Conservation (phyloP, 2,888 invertebrate species). For the Blomia tropicalis region DNA sequence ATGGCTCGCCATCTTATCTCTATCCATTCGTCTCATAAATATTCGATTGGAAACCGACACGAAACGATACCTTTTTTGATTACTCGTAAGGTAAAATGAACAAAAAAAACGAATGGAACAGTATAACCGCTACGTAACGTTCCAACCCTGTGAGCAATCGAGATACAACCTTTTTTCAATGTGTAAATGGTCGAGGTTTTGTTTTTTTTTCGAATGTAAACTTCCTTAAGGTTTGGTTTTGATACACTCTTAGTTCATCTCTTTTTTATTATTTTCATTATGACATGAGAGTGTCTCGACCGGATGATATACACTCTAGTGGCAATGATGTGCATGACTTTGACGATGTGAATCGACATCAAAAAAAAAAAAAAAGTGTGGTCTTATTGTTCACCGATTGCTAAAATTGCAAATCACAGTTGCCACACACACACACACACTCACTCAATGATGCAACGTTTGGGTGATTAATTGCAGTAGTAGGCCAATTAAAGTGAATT, state of each 20-base stretch:
- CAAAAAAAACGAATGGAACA: no score
- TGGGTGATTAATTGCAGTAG: constrained; percentile 3
- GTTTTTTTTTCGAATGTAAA: neutral
- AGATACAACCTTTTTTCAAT: neutral
- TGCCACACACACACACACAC: neutral
- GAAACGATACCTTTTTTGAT: neutral
- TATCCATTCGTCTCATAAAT: neutral
- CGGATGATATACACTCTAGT: neutral
- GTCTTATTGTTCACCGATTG: neutral
- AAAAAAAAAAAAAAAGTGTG: no score
- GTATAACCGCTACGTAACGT: neutral
- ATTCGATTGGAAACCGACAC: neutral
- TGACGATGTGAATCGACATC: no score
- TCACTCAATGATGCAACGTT: neutral
- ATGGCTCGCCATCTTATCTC: neutral
- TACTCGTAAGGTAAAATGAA: no score
- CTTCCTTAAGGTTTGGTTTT: constrained; percentile 8
- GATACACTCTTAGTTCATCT: no score
- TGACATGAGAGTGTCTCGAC: no score
- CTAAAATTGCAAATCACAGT: no score
- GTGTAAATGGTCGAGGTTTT: neutral
- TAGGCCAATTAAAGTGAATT: constrained; percentile 12
- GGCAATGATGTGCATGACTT: constrained; percentile 1
- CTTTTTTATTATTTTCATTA: no score
- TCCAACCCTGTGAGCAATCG: constrained; percentile 2